Percentiles rank a stretch among this genome's conserved stretches.
These are phyloP conservation scores for Apolygus lucorum DNA, from an alignment of 1,140 invertebrate species.

Conservation along the genomic window DNA sequence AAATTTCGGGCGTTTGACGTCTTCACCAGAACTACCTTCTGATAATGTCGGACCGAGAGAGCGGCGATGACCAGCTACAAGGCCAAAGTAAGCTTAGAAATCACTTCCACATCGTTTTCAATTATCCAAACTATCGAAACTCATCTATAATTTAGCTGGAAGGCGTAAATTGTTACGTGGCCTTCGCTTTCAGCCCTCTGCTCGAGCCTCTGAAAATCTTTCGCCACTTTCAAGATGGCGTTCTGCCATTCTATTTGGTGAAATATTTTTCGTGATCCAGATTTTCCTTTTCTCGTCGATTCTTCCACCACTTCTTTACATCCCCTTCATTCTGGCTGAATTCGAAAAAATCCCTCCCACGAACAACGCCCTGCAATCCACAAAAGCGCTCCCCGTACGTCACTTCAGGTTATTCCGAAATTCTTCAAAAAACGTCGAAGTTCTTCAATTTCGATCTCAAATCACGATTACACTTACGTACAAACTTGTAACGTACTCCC, in stretches of 20 bases:
- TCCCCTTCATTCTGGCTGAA: too few species aligned
- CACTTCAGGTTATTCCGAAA: too few species aligned
- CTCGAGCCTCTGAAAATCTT: slow-evolving; percentile 9
- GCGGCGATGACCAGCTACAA: slow-evolving; percentile 43
- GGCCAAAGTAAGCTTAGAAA: slow-evolving; percentile 39
- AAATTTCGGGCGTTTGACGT: slow-evolving; percentile 21
- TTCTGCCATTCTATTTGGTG: background rate
- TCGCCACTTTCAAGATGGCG: slow-evolving; percentile 26
- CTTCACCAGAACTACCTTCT: slow-evolving; percentile 29
- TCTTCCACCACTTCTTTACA: background rate
- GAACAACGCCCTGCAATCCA: too few species aligned
- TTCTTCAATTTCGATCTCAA: too few species aligned
- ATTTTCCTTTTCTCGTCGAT: background rate
- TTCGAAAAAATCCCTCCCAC: too few species aligned
- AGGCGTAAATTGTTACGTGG: background rate
- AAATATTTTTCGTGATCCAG: background rate
- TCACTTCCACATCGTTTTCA: background rate
- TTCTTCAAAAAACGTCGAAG: too few species aligned
- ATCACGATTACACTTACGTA: too few species aligned
- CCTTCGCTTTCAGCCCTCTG: background rate
- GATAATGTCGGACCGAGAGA: slow-evolving; percentile 44
- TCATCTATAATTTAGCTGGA: background rate
- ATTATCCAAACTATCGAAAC: too few species aligned
- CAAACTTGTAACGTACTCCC: too few species aligned
- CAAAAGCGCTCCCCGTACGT: too few species aligned